Conservation (phyloP, 1,140 invertebrate genomes). For the Diachasmimorpha longicaudata region DNA sequence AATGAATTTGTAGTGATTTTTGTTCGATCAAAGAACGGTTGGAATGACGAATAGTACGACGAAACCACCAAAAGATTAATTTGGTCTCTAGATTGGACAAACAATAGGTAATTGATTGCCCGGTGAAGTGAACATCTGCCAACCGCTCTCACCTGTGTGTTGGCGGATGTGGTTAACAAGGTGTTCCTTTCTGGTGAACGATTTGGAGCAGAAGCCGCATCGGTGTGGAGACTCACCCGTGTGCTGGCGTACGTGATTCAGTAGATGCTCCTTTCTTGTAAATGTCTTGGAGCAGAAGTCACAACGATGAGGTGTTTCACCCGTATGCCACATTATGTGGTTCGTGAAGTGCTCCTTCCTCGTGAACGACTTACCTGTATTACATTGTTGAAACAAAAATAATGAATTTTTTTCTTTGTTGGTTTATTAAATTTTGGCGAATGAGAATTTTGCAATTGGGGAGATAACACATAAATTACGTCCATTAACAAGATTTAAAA, state of each 20-base stretch:
- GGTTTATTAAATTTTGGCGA: background rate
- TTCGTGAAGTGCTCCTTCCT: slow-evolving; percentile 86
- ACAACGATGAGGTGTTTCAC: slow-evolving; percentile 85
- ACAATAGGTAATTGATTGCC: slow-evolving; percentile 42
- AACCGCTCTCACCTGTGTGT: slow-evolving; percentile 74
- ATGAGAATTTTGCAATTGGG: too few species aligned
- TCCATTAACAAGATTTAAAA: too few species aligned
- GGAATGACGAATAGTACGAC: background rate
- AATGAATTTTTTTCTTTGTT: slow-evolving; percentile 22
- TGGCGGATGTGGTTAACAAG: slow-evolving; percentile 77
- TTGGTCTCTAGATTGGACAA: slow-evolving; percentile 33
- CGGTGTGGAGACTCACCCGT: slow-evolving; percentile 82
- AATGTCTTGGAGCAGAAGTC: slow-evolving; percentile 86
- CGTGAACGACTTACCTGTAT: slow-evolving; percentile 77
- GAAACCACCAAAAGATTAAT: slow-evolving; percentile 2
- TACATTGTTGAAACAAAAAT: slow-evolving; percentile 35
- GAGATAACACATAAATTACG: too few species aligned
- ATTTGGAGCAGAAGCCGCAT: slow-evolving; percentile 82
- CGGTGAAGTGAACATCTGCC: slow-evolving; percentile 54
- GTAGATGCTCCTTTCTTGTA: slow-evolving; percentile 80
- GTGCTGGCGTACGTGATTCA: slow-evolving; percentile 84
- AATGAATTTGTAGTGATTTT: background rate
- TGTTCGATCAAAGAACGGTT: background rate
- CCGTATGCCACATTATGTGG: slow-evolving; percentile 86
- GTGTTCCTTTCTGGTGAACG: slow-evolving; percentile 83